Conservation (phyloP, 2,797 vertebrate genomes). For the Sebastiscus tertius region DNA sequence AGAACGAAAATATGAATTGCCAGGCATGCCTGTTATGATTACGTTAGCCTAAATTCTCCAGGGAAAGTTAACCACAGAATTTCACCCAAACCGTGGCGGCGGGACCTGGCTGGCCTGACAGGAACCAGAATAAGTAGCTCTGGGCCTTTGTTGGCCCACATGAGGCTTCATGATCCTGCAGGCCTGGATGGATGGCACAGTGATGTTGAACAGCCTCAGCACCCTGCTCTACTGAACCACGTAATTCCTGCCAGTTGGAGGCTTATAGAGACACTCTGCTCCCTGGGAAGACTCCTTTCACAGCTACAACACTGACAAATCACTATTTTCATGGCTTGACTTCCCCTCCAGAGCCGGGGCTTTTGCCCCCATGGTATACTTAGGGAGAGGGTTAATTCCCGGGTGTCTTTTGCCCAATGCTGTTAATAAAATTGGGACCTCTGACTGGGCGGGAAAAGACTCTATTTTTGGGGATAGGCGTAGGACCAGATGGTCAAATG, state of each 20-base stretch:
- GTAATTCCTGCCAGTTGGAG: slow-evolving; percentile 77
- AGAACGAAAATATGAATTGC: slow-evolving; percentile 7
- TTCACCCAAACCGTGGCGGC: slow-evolving; percentile 28
- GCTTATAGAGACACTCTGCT: slow-evolving; percentile 43
- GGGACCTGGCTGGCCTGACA: slow-evolving; percentile 45
- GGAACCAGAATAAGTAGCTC: slow-evolving; percentile 59
- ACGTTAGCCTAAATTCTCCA: slow-evolving; percentile 14
- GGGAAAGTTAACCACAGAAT: slow-evolving; percentile 34
- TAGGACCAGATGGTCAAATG: slow-evolving; percentile 81
- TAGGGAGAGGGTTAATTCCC: slow-evolving; percentile 69
- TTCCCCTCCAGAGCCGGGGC: slow-evolving; percentile 56
- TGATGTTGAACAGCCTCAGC: slow-evolving; percentile 60
- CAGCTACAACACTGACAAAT: slow-evolving; percentile 75
- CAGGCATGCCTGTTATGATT: slow-evolving; percentile 10
- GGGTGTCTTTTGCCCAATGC: slow-evolving; percentile 69
- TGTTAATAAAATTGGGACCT: slow-evolving; percentile 80
- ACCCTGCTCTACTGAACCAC: slow-evolving; percentile 76
- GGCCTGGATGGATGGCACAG: slow-evolving; percentile 60
- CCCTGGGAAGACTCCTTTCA: slow-evolving; percentile 72
- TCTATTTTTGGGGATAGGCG: slow-evolving; percentile 67
- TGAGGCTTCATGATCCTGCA: slow-evolving; percentile 47
- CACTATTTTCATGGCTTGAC: slow-evolving; percentile 73
- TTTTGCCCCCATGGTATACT: slow-evolving; percentile 54
- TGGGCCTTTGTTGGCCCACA: slow-evolving; percentile 45
- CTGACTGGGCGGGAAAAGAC: slow-evolving; percentile 73